Conservation (phyloP, 2,888 invertebrate species). For the Sylvicola cinctus region DNA sequence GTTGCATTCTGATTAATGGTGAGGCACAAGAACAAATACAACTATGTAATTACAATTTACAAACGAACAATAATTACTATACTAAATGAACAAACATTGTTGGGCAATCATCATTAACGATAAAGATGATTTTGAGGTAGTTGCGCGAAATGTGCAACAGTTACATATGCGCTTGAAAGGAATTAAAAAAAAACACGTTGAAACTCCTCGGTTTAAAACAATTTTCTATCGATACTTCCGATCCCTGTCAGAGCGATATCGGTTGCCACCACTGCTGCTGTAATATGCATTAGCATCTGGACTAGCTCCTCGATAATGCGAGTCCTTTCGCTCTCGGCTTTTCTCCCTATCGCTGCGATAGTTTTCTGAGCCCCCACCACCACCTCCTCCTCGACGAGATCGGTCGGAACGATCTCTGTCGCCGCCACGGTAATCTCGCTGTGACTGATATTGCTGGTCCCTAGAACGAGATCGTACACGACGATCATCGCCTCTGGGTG, state of each 20-base stretch:
- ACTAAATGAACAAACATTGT: too few relatives aligned
- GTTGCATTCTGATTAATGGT: too few relatives aligned
- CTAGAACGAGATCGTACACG: slow-evolving; percentile 16
- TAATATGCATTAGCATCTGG: slow-evolving; percentile 12
- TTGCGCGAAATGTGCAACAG: too few relatives aligned
- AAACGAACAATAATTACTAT: too few relatives aligned
- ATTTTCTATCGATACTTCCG: not conserved
- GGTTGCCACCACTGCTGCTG: slow-evolving; percentile 3
- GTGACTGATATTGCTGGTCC: slow-evolving; percentile 10
- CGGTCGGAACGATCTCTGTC: slow-evolving; percentile 12
- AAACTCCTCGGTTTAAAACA: too few relatives aligned
- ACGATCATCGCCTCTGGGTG: slow-evolving; percentile 6
- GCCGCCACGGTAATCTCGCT: slow-evolving; percentile 12
- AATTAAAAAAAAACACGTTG: too few relatives aligned
- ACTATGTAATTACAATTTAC: too few relatives aligned
- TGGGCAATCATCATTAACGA: too few relatives aligned
- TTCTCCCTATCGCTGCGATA: slow-evolving; percentile 6
- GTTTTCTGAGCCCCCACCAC: slow-evolving; percentile 11
- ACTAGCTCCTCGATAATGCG: slow-evolving; percentile 17
- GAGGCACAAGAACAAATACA: too few relatives aligned
- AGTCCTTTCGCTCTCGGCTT: slow-evolving; percentile 15
- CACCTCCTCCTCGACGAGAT: slow-evolving; percentile 13
- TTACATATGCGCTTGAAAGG: too few relatives aligned
- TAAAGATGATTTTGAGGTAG: too few relatives aligned
- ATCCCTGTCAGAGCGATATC: slow-evolving; percentile 1